Percentiles rank a stretch among this genome's conserved stretches.
These are phyloP conservation scores for Carollia perspicillata DNA, from an alignment of 2,113 vertebrate genomes.

Conservation along the genomic window DNA sequence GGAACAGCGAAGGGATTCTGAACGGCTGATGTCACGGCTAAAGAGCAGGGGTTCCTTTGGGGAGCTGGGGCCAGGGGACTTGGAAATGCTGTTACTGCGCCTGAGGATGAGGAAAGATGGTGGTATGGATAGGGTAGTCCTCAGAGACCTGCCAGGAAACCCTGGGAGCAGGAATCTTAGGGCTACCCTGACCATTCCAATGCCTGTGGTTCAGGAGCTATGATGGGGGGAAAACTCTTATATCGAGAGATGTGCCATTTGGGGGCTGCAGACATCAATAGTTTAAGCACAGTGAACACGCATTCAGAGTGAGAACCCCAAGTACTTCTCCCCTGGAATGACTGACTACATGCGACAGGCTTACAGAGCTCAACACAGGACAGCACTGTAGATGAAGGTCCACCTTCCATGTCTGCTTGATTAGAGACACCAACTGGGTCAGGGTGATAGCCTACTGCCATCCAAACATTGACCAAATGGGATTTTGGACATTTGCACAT, in stretches of 20 bases:
- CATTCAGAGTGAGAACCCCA: background rate
- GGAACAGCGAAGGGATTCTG: conserved; percentile 92
- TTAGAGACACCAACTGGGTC: background rate
- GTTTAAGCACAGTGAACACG: background rate
- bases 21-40: conserved; percentile 91
- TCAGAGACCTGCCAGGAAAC: background rate
- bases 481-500: background rate
- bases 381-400: background rate
- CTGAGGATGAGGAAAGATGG: conserved; percentile 74
- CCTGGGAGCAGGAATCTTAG: background rate
- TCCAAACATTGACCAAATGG: background rate
- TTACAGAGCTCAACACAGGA: background rate
- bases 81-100: conserved; percentile 95
- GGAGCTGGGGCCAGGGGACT: conserved; percentile 91
- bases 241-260: background rate
- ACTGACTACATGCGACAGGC: background rate
- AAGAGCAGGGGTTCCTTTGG: conserved; percentile 88
- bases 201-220: background rate
- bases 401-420: background rate
- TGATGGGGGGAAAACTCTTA: background rate
- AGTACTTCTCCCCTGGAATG: background rate
- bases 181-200: background rate
- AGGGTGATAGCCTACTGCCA: background rate
- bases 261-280: background rate
- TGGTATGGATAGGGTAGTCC: background rate